A percentile compares a stretch with the other conserved stretches of the same genome.
Conservation (phyloP, 2,113 vertebrate species). For the Synchiropus splendidus region DNA sequence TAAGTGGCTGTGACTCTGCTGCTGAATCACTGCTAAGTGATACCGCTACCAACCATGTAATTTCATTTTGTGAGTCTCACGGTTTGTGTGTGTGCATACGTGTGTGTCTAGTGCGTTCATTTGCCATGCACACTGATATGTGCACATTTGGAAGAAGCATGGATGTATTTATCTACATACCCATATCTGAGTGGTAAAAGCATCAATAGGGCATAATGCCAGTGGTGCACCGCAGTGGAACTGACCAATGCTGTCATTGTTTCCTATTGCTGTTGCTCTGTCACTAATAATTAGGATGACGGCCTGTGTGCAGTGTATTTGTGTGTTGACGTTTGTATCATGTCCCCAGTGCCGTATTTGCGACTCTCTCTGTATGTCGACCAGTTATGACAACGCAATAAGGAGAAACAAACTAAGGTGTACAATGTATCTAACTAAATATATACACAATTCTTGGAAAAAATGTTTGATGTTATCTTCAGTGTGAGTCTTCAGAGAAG, state of each 20-base stretch:
- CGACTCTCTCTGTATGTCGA: not conserved
- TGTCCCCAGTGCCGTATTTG: conserved; percentile 9
- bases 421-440: conserved; percentile 7
- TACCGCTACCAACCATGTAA: conserved; percentile 31
- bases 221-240: conserved; percentile 44
- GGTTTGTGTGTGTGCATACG: not conserved
- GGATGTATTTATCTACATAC: not conserved
- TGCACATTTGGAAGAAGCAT: conserved; percentile 14
- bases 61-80: conserved; percentile 18
- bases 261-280: conserved; percentile 44
- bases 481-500: no score
- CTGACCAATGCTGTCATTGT: conserved; percentile 37
- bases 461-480: no score
- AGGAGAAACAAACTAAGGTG: conserved; percentile 4
- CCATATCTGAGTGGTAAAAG: conserved; percentile 18
- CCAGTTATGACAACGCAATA: conserved; percentile 15
- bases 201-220: conserved; percentile 45
- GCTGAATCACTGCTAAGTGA: conserved; percentile 34
- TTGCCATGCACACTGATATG: not conserved
- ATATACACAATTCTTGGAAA: no score
- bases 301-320: conserved; percentile 25
- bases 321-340: conserved; percentile 15
- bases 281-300: conserved; percentile 57
- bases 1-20: conserved; percentile 29
- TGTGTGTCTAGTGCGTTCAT: conserved; percentile 4